phyloP scores from a whole-genome alignment of 2,888 invertebrate genomes.

The Baccha elongata region DNA sequence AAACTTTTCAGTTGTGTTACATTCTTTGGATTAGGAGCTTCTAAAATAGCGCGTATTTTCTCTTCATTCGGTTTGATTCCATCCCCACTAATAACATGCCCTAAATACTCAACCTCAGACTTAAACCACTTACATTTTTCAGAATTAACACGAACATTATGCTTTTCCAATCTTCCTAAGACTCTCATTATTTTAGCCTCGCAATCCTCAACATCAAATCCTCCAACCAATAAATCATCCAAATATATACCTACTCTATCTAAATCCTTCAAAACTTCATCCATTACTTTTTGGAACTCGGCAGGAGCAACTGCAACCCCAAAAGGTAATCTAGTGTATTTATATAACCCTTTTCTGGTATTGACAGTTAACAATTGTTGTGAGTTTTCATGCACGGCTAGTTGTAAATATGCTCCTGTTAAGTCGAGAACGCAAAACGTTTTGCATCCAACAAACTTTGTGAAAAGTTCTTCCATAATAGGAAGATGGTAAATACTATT shows the following conservation, averaged over 20 bases:
- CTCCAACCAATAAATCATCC: slow-evolving; percentile 35
- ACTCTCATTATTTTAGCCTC: not conserved
- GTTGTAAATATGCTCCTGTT: slow-evolving; percentile 28
- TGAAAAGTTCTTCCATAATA: slow-evolving; percentile 43
- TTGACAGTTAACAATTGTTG: too few species aligned
- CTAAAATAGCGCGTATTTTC: slow-evolving; percentile 55
- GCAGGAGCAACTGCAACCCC: slow-evolving; percentile 46
- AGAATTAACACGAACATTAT: too few species aligned
- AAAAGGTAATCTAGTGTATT: slow-evolving; percentile 29
- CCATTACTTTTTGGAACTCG: slow-evolving; percentile 43
- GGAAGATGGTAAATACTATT: slow-evolving; percentile 29
- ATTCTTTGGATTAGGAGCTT: slow-evolving; percentile 53
- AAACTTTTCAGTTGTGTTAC: slow-evolving; percentile 52
- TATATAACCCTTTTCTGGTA: not conserved
- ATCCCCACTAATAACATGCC: slow-evolving; percentile 7
- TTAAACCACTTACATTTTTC: too few species aligned
- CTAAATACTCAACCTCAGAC: too few species aligned
- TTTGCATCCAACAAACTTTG: too few species aligned
- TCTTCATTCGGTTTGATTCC: slow-evolving; percentile 46
- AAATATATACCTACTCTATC: slow-evolving; percentile 38
- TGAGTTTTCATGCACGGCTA: too few species aligned
- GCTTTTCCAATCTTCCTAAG: too few species aligned
- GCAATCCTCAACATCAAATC: slow-evolving; percentile 47
- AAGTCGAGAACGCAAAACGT: slow-evolving; percentile 19
- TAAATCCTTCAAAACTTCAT: too few species aligned